Evolutionary conservation across 2,113 vertebrate genomes (phyloP), one percentile per base, ranked within the genome.

Genomic region (Ondatra zibethicus): DNA sequence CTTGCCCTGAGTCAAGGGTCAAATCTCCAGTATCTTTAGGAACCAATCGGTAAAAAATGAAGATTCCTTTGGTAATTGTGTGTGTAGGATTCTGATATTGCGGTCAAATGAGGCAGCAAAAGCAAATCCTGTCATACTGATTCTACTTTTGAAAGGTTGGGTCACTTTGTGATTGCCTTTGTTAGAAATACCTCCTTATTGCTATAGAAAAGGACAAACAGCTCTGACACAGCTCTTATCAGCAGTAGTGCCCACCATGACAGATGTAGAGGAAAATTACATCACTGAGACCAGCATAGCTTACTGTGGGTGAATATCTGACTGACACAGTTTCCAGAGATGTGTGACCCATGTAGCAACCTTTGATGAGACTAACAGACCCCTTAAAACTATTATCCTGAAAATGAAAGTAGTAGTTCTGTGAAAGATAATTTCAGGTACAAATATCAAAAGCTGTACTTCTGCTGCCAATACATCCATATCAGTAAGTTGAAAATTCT

Each of bases 11-110:
- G 16, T 55, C 95, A 92, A 93, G n/a, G 94, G 73, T 82, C 63
- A 89, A 91, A 25, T 3, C 61, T 89, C 11, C 25, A 63, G 27
- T 78, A 70, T 94, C 33, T 93, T 80, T 66, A 93, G 63, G 25
- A 80, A 33, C 29, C 68, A 93, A 86, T 89, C 14, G 55, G 88
- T 78, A 52, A 87, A 94, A 94, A 92, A 36, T 87, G 87, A 82
- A 96, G 39, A 78, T 95, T 89, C 65, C 39, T 39, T 39, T 92
- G 39, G 27, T 85, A 94, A 96, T 94, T 95, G 75, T 68, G 72
- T 89, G 58, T 61, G 39, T 76, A 63, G 11, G 8, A 92, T 80
- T 95, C 84, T 96, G 25, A 76, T 61, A 42, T 88, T 81, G 50
- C 81, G 66, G 47, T 52, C 47, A 93, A 76, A 76, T 55, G 47